Evolutionary conservation across 2,797 vertebrate genomes (phyloP), one percentile per base, ranked within the genome.

Genomic region (Discoglossus pictus): DNA sequence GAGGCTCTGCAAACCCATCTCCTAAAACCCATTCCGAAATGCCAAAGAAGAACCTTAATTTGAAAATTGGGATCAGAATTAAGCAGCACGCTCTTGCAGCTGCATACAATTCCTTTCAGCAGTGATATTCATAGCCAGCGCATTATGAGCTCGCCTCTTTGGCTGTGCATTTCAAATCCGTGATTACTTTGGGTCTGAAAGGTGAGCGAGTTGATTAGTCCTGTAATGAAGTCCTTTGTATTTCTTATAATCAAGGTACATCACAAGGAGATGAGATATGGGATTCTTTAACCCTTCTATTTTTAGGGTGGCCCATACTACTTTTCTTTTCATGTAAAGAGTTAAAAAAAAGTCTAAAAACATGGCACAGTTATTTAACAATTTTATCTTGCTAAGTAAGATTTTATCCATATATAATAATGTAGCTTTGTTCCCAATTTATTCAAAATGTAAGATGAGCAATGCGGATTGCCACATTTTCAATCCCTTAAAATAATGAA

Each of bases 11-110:
- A 83, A 82, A 78, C 77, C 77, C 77, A 46, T 51, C 71, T 74
- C 76, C 79, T 56, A 20, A 84, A 83, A 79, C 77, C 73, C 60
- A 82, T 82, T 77, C 73, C 80, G 52, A 11, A 63, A 81, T 85
- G 76, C 73, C 71, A 65, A 81, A 86, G 79, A 79, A 78, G 86
- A 86, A 87, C 80, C 83, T 84, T 56, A 75, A 80, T 79, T 76
- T 82, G 78, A 82, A 84, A 83, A 79, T 74, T 18, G 52, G 74
- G 44, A 73, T 83, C 42, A 24, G 74, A 78, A 80, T 82, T 70
- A 73, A 83, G 72, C 71, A 39, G 73, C 53, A 62, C 73, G 53
- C 44, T 6, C 21, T 51, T 12, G 4, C 61, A 65, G 73, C 74
- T 67, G 69, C 64, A 1, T 1, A 65, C 68, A 59, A 59, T 64